Evolutionary conservation across 2,888 invertebrate species (phyloP).

Genomic region (Creontiades dilutus): DNA sequence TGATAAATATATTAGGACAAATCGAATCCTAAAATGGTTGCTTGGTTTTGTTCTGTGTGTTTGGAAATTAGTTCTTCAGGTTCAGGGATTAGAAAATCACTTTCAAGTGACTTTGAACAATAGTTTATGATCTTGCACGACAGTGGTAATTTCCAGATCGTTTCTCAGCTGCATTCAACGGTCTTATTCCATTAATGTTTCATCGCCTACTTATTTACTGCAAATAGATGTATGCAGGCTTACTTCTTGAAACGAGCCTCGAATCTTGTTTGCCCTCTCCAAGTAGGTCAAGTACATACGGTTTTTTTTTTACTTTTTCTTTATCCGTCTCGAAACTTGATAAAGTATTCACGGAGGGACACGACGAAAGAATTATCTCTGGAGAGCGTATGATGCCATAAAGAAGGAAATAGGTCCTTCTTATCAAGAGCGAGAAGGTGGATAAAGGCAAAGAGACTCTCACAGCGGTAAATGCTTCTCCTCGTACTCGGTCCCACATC

Average conservation of each 20-base stretch:
- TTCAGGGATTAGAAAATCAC: no score
- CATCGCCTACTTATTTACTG: no score
- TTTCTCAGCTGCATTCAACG: no score
- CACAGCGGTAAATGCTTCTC: not conserved
- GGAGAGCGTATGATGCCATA: not conserved
- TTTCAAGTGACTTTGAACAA: no score
- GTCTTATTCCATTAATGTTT: no score
- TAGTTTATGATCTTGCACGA: no score
- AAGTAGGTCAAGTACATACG: not conserved
- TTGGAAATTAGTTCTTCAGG: no score
- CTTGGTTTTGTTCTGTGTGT: no score
- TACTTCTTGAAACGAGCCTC: not conserved
- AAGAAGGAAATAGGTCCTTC: constrained; percentile 3
- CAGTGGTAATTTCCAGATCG: no score
- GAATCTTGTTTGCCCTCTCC: not conserved
- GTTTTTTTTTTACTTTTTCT: not conserved
- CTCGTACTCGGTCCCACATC: not conserved
- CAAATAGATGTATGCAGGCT: no score
- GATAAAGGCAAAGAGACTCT: not conserved
- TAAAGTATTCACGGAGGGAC: constrained; percentile 13
- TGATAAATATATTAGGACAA: no score
- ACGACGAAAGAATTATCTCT: constrained; percentile 24
- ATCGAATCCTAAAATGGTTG: no score
- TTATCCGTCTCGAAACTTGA: not conserved
- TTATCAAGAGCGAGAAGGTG: not conserved